Evolutionary conservation across 92 coral and sea anemone species (phyloP), one percentile per base, ranked within the genome.

Genomic region (Porites lobata): DNA sequence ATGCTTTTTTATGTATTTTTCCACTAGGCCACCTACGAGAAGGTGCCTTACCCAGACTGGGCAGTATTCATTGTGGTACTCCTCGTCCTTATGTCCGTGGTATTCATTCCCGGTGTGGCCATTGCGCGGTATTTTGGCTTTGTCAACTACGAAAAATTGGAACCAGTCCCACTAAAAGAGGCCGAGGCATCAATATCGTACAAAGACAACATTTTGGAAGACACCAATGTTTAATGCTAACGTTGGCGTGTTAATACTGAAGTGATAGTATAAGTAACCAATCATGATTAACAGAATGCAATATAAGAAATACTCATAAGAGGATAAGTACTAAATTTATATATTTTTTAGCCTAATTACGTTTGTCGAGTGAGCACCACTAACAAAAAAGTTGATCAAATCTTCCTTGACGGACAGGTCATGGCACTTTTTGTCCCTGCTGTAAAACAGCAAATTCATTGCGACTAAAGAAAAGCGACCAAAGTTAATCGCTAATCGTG

Each of bases 41-140:
- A 85, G 52, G 78, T 96, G 17, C 91, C 95, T 50, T 96, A 92
- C 79, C 99, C 99, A 6, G 83, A 77, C 62, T 96, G 99, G 99
- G 96, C 99, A 6, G 83, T 96, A 43, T 94, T 91, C 62, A 57
- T 96, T 78, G 93, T 91, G 50, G 87, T 91, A 50, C 69, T 94
- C 9, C 86, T 96, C 50, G 89, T 92, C 4, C 89, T 95, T n/a
- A 79, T 91, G 54, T 96, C 99, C 8, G 82, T 92, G 8, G 26
- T 91, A 4, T 96, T 94, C 64, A 91, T 96, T 26, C 99, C 99
- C 9, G 83, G 89, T 11, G 90, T 96, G 38, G 98, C 96, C 59
- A 22, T 96, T 22, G 89, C 91, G 9, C 95, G 94, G 18, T 94
- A 90, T 68, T 90, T 91, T 78, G 94, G 96, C 19, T 21, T 89